phyloP scores from a whole-genome alignment of 1,140 invertebrate species.

The Whitmania pigra region DNA sequence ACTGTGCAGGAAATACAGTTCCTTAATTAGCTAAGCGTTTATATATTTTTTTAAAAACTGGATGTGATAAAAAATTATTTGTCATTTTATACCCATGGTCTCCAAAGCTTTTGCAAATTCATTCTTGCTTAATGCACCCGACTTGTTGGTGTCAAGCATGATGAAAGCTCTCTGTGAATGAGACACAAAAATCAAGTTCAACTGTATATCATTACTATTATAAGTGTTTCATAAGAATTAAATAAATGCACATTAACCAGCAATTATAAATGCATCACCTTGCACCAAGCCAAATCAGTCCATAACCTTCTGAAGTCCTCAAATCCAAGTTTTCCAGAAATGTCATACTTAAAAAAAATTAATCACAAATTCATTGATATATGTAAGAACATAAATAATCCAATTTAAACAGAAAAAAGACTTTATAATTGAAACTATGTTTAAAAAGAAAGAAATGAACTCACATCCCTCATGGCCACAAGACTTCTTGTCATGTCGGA shows the following conservation, averaged over 20 bases:
- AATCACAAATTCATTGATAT: not conserved
- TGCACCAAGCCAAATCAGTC: conserved; percentile 74
- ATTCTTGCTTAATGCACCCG: conserved; percentile 63
- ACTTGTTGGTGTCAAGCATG: conserved; percentile 63
- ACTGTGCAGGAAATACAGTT: too few species aligned
- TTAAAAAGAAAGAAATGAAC: not conserved
- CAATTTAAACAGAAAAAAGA: not conserved
- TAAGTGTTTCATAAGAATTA: too few species aligned
- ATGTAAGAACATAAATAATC: not conserved
- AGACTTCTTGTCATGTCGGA: conserved; percentile 85
- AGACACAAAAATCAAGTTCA: not conserved
- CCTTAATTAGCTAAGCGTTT: too few species aligned
- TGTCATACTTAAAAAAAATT: conserved; percentile 48
- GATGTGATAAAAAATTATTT: not conserved
- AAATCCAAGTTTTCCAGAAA: conserved; percentile 81
- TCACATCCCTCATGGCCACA: conserved; percentile 83
- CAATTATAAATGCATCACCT: conserved; percentile 47
- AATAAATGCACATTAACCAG: not conserved
- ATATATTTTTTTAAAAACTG: not conserved
- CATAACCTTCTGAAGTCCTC: conserved; percentile 82
- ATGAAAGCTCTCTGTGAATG: conserved; percentile 60
- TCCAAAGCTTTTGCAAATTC: conserved; percentile 67
- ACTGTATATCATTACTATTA: too few species aligned
- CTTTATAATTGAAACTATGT: not conserved
- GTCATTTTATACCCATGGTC: conserved; percentile 17